Percentiles rank a stretch among this genome's conserved stretches.
Evolutionary conservation across 2,113 vertebrate species (phyloP).

Genomic region (Pangasianodon hypophthalmus): DNA sequence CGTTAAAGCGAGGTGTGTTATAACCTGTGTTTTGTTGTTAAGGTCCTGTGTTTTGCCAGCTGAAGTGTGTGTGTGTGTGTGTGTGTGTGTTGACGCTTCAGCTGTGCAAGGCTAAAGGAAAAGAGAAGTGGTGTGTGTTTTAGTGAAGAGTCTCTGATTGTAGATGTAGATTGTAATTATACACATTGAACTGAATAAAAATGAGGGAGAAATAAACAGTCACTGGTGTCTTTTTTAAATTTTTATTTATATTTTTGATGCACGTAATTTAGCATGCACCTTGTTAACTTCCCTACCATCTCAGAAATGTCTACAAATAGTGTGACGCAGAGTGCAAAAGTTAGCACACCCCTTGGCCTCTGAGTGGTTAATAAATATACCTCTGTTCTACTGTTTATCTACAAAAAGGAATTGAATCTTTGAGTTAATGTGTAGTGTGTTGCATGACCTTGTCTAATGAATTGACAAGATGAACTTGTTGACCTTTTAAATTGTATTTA

Average conservation of each 20-base stretch:
- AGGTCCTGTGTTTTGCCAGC: neutral
- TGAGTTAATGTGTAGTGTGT: too few species aligned
- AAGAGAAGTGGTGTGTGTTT: constrained; percentile 4
- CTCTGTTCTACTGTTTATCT: too few species aligned
- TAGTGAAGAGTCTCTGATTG: constrained; percentile 8
- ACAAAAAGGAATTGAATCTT: too few species aligned
- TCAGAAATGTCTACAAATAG: neutral
- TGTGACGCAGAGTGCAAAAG: too few species aligned
- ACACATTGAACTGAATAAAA: constrained; percentile 40
- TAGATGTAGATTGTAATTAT: constrained; percentile 25
- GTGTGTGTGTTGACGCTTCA: neutral
- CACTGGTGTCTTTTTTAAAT: neutral
- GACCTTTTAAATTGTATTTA: too few species aligned
- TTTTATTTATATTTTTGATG: neutral
- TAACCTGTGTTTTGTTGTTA: neutral
- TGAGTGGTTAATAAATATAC: too few species aligned
- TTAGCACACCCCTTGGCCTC: too few species aligned
- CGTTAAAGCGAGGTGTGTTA: neutral
- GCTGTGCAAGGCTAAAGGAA: neutral
- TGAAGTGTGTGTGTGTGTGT: neutral
- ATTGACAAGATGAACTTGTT: too few species aligned
- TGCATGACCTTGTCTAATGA: too few species aligned
- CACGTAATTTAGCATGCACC: neutral
- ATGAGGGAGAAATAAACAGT: neutral
- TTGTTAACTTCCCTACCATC: neutral